Percentiles rank a stretch among this genome's conserved stretches.
phyloP scores from a whole-genome alignment of 1,140 invertebrate genomes.

The Caenorhabditis tropicalis region DNA sequence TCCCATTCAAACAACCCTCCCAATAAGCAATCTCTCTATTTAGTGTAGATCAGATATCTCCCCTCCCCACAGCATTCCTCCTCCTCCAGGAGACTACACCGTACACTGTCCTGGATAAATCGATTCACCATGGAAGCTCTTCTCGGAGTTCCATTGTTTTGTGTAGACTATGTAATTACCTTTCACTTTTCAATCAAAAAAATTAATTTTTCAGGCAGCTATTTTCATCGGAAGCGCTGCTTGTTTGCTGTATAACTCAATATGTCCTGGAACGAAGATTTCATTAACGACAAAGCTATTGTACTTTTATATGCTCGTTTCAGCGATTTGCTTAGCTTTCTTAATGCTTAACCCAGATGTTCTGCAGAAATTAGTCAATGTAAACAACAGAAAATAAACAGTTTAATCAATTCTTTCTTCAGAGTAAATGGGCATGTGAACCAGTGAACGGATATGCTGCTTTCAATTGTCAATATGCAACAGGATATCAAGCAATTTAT shows the following conservation, averaged over 20 bases:
- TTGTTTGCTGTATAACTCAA: conserved; percentile 92
- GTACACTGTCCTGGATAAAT: too few species aligned
- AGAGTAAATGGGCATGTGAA: conserved; percentile 66
- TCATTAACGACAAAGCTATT: conserved; percentile 94
- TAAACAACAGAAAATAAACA: neutral
- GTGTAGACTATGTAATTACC: conserved; percentile 63
- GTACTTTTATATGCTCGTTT: conserved; percentile 90
- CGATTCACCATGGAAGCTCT: conserved; percentile 63
- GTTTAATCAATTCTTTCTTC: neutral
- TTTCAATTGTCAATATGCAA: conserved; percentile 61
- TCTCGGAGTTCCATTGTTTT: conserved; percentile 64
- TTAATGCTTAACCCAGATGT: conserved; percentile 91
- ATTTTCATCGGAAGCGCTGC: conserved; percentile 96
- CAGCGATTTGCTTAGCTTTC: conserved; percentile 86
- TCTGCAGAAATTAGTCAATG: conserved; percentile 79
- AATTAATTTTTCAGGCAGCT: conserved; percentile 79
- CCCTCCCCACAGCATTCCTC: too few species aligned
- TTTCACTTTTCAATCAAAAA: neutral
- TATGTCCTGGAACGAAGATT: conserved; percentile 93
- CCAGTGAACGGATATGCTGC: conserved; percentile 49
- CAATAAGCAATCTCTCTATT: too few species aligned
- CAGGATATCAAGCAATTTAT: conserved; percentile 71
- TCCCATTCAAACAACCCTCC: too few species aligned
- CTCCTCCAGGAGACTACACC: too few species aligned
- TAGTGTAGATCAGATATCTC: too few species aligned